Conservation (phyloP, 2,113 vertebrate species). For the Pungitius pungitius region DNA sequence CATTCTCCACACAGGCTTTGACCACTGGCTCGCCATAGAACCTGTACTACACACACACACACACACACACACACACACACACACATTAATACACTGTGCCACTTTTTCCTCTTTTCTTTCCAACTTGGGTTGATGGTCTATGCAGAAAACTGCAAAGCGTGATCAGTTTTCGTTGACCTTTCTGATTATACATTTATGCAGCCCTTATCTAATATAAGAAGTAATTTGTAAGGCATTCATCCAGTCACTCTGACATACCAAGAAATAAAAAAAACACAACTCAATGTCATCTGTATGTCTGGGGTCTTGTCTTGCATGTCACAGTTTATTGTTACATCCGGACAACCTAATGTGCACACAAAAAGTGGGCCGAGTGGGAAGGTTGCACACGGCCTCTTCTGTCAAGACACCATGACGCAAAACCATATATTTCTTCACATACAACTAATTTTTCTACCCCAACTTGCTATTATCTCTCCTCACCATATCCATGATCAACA, state of each 20-base stretch:
- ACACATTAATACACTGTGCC: not conserved
- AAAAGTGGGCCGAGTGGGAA: not conserved
- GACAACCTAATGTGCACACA: not conserved
- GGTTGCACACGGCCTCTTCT: not conserved
- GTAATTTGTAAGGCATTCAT: not conserved
- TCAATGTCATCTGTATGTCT: not conserved
- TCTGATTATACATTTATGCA: not conserved
- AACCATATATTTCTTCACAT: not conserved
- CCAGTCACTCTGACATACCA: not conserved
- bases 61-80: not conserved
- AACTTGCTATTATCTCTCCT: not conserved
- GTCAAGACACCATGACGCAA: not conserved
- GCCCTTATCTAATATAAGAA: not conserved
- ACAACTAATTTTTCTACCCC: not conserved
- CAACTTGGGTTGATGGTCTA: not conserved
- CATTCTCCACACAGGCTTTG: conserved; percentile 94
- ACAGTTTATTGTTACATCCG: not conserved
- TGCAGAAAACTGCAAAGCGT: not conserved
- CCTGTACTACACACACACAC: conserved; percentile 83
- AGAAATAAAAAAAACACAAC: not conserved
- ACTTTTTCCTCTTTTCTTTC: not conserved
- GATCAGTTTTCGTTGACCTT: not conserved
- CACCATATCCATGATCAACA: not conserved
- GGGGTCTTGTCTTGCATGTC: not conserved
- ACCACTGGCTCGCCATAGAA: conserved; percentile 94